Percentiles rank a stretch among this genome's conserved stretches.
phyloP scores from a whole-genome alignment of 2,113 vertebrate genomes.

The Planiliza haematocheilus region DNA sequence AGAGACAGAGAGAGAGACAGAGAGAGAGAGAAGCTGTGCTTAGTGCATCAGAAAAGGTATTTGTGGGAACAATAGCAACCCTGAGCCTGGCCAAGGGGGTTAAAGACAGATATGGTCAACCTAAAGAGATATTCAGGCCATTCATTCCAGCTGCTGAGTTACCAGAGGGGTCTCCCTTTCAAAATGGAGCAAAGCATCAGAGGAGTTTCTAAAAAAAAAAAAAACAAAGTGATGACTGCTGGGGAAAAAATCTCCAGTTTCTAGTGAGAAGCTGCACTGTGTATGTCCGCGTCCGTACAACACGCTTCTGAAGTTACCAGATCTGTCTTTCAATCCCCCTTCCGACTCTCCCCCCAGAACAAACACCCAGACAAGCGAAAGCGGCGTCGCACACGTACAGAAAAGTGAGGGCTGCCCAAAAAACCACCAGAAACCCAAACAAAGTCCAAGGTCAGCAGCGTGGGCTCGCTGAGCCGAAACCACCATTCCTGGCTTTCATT shows the following conservation, averaged over 20 bases:
- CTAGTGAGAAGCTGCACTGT: conserved; percentile 3
- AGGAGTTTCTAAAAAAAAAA: conserved; percentile 32
- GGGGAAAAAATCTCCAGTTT: conserved; percentile 30
- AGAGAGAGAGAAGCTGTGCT: conserved; percentile 5
- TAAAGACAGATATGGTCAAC: conserved; percentile 24
- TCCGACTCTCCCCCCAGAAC: not conserved
- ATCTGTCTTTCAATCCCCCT: not conserved
- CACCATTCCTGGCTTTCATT: conserved; percentile 62
- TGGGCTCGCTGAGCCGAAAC: conserved; percentile 65
- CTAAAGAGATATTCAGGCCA: conserved; percentile 12
- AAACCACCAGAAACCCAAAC: conserved; percentile 71
- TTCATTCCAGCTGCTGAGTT: conserved; percentile 23
- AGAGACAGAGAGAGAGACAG: not conserved
- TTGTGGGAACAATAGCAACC: conserved; percentile 34
- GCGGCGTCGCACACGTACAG: conserved; percentile 30
- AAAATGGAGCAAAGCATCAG: conserved; percentile 19
- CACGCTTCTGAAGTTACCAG: not conserved
- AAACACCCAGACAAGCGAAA: conserved; percentile 27
- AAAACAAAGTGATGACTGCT: conserved; percentile 39
- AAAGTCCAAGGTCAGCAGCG: conserved; percentile 72
- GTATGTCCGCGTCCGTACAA: conserved; percentile 18
- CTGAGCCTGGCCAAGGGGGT: conserved; percentile 8
- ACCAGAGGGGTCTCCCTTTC: conserved; percentile 15
- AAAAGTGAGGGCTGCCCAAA: conserved; percentile 45
- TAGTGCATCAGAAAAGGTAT: conserved; percentile 35